Base-by-base conservation (phyloP, 2,888 invertebrate species). In the Xylocampa areola region DNA sequence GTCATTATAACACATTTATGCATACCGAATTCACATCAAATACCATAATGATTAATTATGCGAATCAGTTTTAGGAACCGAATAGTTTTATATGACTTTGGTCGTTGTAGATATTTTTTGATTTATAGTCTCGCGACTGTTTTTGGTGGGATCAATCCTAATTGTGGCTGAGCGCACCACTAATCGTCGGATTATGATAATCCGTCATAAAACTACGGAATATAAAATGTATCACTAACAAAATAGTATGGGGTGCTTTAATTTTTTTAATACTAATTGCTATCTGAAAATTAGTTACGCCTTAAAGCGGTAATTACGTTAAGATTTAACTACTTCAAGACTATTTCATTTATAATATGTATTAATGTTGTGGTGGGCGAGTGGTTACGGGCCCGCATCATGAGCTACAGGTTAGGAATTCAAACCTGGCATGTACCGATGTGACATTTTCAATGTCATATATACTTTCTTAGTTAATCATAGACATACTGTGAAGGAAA, bases 171-270 rank as follows among this genome's bases (percentile, higher is more conserved):
- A 57, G 57, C 52, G 39, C 41, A 29, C 21, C 62, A 58, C 54
- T 70, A 54, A 70, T 72, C 69, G 52, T 11, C 21, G 29, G 50
- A 58, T 70, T 72, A 70, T 72, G 58, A 49, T 72, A 69, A 70
- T 72, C 63, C 44, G 35, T 36, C 68, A 55, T 70, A 70, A 72
- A 70, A 59, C 35, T 14, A 41, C 21, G 47, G 41, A 48, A 58
- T 53, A 29, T n/a, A 45, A 50, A 41, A 14, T 36, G 27, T 23
- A 13, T 10, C 30, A 19, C 16, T 29, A 32, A 36, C 29, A 27
- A 49, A 53, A 19, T 53, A 32, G 43, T 54, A 36, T 37, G 45
- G 37, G 35, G 32, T 19, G 33, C 2, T 54, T 51, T 25, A 47
- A 25, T 0, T 13, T 49, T 30, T 53, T 54, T 11, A 45, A 32